phyloP scores from a whole-genome alignment of 1,140 invertebrate genomes.

The Charaxes varanes region DNA sequence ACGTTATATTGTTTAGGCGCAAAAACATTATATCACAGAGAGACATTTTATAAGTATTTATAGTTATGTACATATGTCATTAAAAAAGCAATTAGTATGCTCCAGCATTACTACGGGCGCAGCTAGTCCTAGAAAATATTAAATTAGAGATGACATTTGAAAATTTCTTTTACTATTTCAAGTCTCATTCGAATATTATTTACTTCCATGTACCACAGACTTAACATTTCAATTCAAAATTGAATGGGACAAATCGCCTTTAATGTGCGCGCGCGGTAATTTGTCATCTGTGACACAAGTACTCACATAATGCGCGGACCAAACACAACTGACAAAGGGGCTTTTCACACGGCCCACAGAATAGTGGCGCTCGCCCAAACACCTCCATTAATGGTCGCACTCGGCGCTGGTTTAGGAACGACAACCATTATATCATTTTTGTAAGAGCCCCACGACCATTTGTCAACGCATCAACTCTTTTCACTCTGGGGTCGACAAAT shows the following conservation, averaged over 20 bases:
- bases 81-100: no score
- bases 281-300: constrained; percentile 68
- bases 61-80: no score
- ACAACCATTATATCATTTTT: constrained; percentile 72
- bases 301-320: constrained; percentile 61
- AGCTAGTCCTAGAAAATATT: no score
- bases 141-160: no score
- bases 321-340: constrained; percentile 68
- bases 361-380: constrained; percentile 70
- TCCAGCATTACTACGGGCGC: no score
- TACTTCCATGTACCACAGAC: no score
- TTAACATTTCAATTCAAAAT: constrained; percentile 21
- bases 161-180: no score
- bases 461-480: constrained; percentile 70
- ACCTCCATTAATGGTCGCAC: constrained; percentile 64
- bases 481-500: constrained; percentile 66
- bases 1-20: no score
- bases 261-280: constrained; percentile 52
- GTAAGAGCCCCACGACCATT: constrained; percentile 66
- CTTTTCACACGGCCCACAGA: constrained; percentile 67
- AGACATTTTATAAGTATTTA: no score
- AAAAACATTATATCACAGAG: no score
- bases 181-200: no score
- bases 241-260: constrained; percentile 51
- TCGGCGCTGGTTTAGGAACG: constrained; percentile 60